Base-by-base conservation (phyloP, 1,140 invertebrate genomes). In the Geopemphigus sp. region DNA sequence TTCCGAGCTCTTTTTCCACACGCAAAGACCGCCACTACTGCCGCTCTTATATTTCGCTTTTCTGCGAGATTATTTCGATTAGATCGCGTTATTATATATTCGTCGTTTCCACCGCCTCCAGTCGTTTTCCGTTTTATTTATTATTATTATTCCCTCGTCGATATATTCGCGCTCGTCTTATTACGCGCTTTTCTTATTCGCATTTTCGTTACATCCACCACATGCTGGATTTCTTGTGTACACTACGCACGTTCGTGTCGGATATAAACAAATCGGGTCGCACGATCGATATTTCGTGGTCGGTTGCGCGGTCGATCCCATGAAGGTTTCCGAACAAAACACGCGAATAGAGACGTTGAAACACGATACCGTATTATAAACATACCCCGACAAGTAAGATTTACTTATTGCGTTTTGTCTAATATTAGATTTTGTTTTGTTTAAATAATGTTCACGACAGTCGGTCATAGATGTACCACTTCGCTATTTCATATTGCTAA, bases 31-130 rank as follows among this genome's bases (percentile, higher is more conserved):
- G 17, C 45, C 12, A 11, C 12, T 14, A 53, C 12, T 66, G 17
- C 45, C 12, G 47, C 12, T 14, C 8, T 4, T 4, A 14, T 68
- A 50, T 68, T 50, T 68, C 66, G 45, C 26, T 68, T 68, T 47
- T 45, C 19, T 47, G 39, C 64, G 64, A 32, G 64, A 32, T 29
- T 72, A 72, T 76, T 76, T 61, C 73, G 56, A 76, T 59, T 61
- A 68, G 50, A 50, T 66, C 63, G 19, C 15, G 50, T 1, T 11
- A 66, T n/a, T 26, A 50, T 15, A n/a, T 39, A 39, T 39, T 39
- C 22, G 45, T 68, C 19, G 1, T 15, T 47, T 14, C n/a, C 39
- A 45, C 39, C 39, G 39, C 39, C 39, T n/a, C 39, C 54, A 8
- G 1, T 24, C 1, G 14, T n/a, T n/a, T n/a, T n/a, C n/a, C n/a